Evolutionary conservation across 2,113 vertebrate genomes (phyloP), one percentile per base, ranked within the genome.

Genomic region (Spea bombifrons): DNA sequence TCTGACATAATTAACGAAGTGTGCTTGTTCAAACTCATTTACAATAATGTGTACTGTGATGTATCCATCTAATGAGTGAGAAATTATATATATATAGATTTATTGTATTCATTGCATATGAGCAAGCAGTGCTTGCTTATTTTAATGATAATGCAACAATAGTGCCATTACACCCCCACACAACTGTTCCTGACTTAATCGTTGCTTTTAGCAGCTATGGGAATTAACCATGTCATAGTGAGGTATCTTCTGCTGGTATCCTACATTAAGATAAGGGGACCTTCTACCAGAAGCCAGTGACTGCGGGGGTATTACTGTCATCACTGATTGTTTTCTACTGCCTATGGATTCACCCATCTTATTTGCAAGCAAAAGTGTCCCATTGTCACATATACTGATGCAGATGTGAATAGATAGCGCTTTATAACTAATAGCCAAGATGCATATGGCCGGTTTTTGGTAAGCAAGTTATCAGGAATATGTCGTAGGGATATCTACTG

Each of bases 161-260:
- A 81, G 74, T 81, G 78, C 80, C 81, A 80, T 79, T 81, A 45
- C 55, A 71, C 85, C 84, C 79, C 77, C 78, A 0, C 63, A 17
- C 68, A 82, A 10, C 81, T 75, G 15, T 84, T 83, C 81, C 68
- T 81, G 73, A 75, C 80, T 81, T 89, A 84, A 84, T 81, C 64
- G 75, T 75, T 83, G 73, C 82, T 83, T 85, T 76, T 73, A 84
- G 81, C 85, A 78, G 81, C 71, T 82, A 81, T 88, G 76, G 83
- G 80, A 82, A 84, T 84, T n/a, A 0, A 30, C 80, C 5, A 0
- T 2, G 75, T 76, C 73, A 78, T 30, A 45, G 66, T 80, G 80
- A 84, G 69, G 66, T 44, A 69, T 80, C 75, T 79, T 80, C 46
- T 83, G 71, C 53, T 78, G 78, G 63, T 73, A 73, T 81, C 80